These are phyloP conservation scores for Pocillopora grandis DNA, from an alignment of 92 coral and sea anemone genomes.

Conservation along the genomic window DNA sequence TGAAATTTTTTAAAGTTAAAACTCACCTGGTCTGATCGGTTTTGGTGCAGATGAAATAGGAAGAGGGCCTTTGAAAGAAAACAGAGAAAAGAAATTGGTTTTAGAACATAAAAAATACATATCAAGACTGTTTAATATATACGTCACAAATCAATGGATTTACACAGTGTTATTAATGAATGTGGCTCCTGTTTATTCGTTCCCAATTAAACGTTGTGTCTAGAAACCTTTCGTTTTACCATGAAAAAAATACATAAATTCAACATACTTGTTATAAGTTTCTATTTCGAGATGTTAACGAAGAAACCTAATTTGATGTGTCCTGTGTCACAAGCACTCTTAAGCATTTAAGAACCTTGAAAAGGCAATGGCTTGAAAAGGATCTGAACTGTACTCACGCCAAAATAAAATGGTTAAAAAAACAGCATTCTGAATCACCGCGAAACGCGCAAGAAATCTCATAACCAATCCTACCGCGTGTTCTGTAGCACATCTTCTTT, in stretches of 20 bases:
- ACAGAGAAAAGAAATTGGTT: background rate
- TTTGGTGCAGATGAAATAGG: slow-evolving; percentile 58
- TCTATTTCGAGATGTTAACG: too few relatives aligned
- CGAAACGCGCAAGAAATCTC: background rate
- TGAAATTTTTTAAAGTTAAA: too few relatives aligned
- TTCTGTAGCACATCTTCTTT: slow-evolving; percentile 65
- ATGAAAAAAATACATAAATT: too few relatives aligned
- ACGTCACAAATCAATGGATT: too few relatives aligned
- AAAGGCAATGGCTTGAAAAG: background rate
- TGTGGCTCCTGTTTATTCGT: too few relatives aligned
- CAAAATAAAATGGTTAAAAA: background rate
- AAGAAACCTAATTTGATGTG: too few relatives aligned
- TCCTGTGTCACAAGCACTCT: too few relatives aligned
- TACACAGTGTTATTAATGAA: too few relatives aligned
- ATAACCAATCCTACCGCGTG: slow-evolving; percentile 47
- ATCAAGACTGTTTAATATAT: background rate
- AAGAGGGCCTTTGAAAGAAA: slow-evolving; percentile 36
- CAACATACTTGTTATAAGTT: too few relatives aligned
- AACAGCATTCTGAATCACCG: background rate
- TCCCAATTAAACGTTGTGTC: too few relatives aligned
- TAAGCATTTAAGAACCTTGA: too few relatives aligned
- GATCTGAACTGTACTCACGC: background rate
- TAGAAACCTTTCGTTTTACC: too few relatives aligned
- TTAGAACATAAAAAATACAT: background rate
- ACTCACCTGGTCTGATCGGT: slow-evolving; percentile 54